Evolutionary conservation across 2,888 invertebrate species (phyloP).

Genomic region (Drosophila mimica): DNA sequence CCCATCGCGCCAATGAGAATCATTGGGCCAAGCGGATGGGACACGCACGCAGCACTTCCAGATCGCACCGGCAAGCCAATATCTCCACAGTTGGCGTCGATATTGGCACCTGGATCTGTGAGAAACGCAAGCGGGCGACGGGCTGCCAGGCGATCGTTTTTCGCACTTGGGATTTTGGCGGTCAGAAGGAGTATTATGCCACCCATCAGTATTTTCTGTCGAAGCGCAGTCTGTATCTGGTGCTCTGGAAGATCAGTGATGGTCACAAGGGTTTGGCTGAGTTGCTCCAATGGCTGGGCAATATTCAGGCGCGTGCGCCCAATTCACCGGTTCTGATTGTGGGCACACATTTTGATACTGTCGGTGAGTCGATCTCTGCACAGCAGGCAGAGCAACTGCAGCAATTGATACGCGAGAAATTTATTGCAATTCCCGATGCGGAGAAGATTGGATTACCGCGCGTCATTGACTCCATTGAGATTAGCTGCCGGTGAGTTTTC

Average conservation of each 20-base stretch:
- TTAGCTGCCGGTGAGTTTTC: conserved; percentile 87
- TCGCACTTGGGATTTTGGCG: conserved; percentile 99
- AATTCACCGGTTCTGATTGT: conserved; percentile 98
- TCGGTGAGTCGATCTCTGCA: conserved; percentile 85
- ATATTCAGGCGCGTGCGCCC: conserved; percentile 96
- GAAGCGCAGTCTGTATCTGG: conserved; percentile 96
- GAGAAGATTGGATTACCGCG: conserved; percentile 97
- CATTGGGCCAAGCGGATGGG: conserved; percentile 99
- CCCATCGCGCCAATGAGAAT: conserved; percentile 86
- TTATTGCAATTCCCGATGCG: conserved; percentile 97
- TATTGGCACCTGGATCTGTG: conserved; percentile 97
- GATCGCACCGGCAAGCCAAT: conserved; percentile 89
- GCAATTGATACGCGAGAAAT: conserved; percentile 93
- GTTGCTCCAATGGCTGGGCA: conserved; percentile 97
- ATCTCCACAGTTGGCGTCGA: conserved; percentile 99
- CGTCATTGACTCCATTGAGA: conserved; percentile 96
- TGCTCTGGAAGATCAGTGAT: conserved; percentile 97
- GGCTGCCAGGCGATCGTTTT: conserved; percentile 93
- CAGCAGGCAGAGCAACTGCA: conserved; percentile 91
- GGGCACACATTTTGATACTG: conserved; percentile 97
- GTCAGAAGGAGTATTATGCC: conserved; percentile 98
- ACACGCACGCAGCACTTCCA: conserved; percentile 92
- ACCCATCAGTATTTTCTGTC: conserved; percentile 99
- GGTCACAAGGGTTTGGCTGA: conserved; percentile 95
- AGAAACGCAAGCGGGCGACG: conserved; percentile 91